Base-by-base conservation (phyloP, 2,113 vertebrate species). In the Cavia porcellus region DNA sequence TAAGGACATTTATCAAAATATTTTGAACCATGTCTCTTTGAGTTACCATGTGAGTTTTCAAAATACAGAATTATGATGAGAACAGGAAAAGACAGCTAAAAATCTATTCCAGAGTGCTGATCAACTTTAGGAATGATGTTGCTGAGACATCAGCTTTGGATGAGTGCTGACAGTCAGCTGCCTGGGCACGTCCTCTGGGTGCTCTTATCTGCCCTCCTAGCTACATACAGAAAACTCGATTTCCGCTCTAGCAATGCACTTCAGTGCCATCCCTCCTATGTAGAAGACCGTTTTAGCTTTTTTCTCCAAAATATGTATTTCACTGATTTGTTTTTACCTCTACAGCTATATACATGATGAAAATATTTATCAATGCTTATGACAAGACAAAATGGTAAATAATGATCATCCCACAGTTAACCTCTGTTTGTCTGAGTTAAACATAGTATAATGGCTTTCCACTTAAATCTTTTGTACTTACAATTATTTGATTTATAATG, bases 261-360 rank as follows among this genome's bases (percentile, higher is more conserved):
- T 5, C 13, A 13, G 20, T 84, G 17, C 42, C 32, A 1, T 28
- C 22, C 30, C 3, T 7, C 52, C 83, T 24, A 61, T 62, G 7
- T 38, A 62, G 83, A 72, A 45, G 42, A 7, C 38, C 72, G 22
- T 6, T 81, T 11, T 2, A 35, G n/a, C n/a, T 61, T 93, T 86
- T 52, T 92, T 45, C 47, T 95, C 38, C 35, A 91, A 89, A 93
- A 52, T 80, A 84, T 35, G 10, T 77, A 89, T 42, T 86, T 93
- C 32, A 87, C 72, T 38, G 24, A 64, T 72, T 93, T 72, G 15
- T 66, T 57, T 87, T 81, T 52, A 86, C 72, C 38, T 72, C 32
- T 64, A 88, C 59, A 77, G n/a, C 64, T 17, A 75, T 72, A 7
- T 75, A 74, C 28, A 55, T 50, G 22, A 35, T 89, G 93, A 72